Evolutionary conservation across 2,888 invertebrate genomes (phyloP).

Genomic region (Bembecia ichneumoniformis): DNA sequence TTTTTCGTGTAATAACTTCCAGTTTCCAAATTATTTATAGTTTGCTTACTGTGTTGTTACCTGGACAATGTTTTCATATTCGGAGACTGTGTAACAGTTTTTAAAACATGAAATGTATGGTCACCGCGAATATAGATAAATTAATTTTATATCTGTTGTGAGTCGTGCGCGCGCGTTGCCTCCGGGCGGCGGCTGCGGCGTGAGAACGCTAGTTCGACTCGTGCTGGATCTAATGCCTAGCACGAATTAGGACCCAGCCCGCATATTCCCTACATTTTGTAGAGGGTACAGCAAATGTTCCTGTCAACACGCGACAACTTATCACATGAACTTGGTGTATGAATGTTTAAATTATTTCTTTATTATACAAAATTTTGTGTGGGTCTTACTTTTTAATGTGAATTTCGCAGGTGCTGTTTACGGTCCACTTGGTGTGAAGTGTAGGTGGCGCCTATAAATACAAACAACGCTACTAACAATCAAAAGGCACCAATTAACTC

Average conservation of each 20-base stretch:
- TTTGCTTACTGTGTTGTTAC: neutral
- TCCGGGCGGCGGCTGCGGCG: slow-evolving; percentile 55
- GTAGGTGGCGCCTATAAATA: too few relatives aligned
- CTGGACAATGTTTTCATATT: too few relatives aligned
- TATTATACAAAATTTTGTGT: neutral
- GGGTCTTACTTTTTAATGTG: too few relatives aligned
- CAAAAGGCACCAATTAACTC: too few relatives aligned
- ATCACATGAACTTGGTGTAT: neutral
- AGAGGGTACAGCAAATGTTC: neutral
- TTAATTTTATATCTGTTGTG: slow-evolving; percentile 63
- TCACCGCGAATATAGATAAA: slow-evolving; percentile 62
- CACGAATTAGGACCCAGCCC: neutral
- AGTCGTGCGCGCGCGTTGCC: slow-evolving; percentile 62
- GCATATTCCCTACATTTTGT: neutral
- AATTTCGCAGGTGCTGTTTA: neutral
- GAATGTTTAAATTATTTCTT: neutral
- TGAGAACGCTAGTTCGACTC: slow-evolving; percentile 48
- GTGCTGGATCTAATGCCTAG: slow-evolving; percentile 12
- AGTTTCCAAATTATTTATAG: too few relatives aligned
- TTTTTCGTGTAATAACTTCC: too few relatives aligned
- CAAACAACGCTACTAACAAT: too few relatives aligned
- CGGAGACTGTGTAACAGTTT: too few relatives aligned
- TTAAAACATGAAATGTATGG: slow-evolving; percentile 3
- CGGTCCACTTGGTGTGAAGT: neutral
- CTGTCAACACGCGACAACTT: slow-evolving; percentile 5